Base-by-base conservation (phyloP, 2,113 vertebrate species). In the Gallinago media region DNA sequence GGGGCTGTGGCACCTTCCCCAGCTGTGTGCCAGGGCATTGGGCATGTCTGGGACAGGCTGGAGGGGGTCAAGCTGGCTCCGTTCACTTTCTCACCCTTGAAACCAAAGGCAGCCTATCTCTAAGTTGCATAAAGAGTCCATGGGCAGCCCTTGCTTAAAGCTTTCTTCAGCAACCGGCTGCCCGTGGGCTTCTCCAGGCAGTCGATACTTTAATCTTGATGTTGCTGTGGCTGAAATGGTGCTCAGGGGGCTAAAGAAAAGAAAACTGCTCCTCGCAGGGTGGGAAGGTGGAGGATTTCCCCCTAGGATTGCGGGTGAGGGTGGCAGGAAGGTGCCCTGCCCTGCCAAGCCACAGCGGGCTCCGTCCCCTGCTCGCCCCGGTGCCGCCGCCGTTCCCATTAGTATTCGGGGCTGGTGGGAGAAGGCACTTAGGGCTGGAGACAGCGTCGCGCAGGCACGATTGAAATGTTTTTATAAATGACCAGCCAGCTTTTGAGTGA, bases 381-480 rank as follows among this genome's bases (percentile, higher is more conserved):
- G 5, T 13, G 46, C 42, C 3, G 10, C 6, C 54, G 54, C 56
- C 2, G 5, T 25, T 17, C 19, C 84, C 78, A 95, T 98, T 97
- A 97, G 97, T 94, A 97, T 97, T 97, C 97, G 56, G 92, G 79
- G 96, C 92, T 75, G 88, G 82, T 17, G 0, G 34, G 93, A 95
- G 95, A 73, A 97, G 96, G 95, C 97, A 92, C 96, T 97, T 97
- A 97, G 96, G 94, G 95, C 97, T 81, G 90, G 96, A 96, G 97
- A 96, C 97, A 96, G 97, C 97, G 97, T 92, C 71, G 87, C 92
- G 25, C 92, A 93, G 97, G 87, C 97, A 97, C 97, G 94, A 78
- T 96, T 90, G 97, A 96, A 98, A 97, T 96, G 97, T 96, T 96
- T 97, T 96, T 97, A 94, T 97, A 97, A 98, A 97, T 88, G 97